phyloP scores from a whole-genome alignment of 2,113 vertebrate species.

The human region GRCh38 chr11:101551001-101551500 shows the following conservation, averaged over 20 bases:
- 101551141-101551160: neutral
- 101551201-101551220: neutral
- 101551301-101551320: neutral
- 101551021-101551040: neutral
- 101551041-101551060: neutral
- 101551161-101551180: constrained; percentile 52
- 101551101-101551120: constrained; percentile 22
- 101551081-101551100: neutral
- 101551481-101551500: neutral
- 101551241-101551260: constrained; percentile 20
- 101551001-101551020: neutral
- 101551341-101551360: neutral
- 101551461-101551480: neutral
- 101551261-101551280: constrained; percentile 1
- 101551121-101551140: neutral
- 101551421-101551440: neutral
- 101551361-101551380: neutral
- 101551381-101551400: neutral
- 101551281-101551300: neutral
- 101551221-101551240: neutral
- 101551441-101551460: neutral
- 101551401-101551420: neutral
- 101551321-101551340: neutral
- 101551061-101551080: neutral
- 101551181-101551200: neutral